These are phyloP conservation scores for Sialia sialis DNA, from an alignment of 2,113 vertebrate species.

Conservation along the genomic window DNA sequence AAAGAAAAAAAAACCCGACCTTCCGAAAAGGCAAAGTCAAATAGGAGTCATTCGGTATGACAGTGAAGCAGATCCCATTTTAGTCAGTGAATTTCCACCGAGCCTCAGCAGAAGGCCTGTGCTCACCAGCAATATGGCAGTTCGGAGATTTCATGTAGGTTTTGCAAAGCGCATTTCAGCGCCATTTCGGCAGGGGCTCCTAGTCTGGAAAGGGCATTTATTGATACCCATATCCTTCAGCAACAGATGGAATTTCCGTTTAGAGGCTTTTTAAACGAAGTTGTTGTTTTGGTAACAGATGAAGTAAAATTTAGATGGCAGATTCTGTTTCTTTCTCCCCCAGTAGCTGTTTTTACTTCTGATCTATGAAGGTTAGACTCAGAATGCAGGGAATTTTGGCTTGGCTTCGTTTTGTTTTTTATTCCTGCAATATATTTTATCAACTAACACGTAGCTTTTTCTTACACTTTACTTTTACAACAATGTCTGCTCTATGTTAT, in stretches of 20 bases:
- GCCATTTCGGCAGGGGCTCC: background rate
- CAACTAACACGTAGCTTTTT: background rate
- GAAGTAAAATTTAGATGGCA: background rate
- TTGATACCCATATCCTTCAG: background rate
- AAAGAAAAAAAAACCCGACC: background rate
- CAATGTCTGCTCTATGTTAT: background rate
- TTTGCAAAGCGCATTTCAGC: background rate
- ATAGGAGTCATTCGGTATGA: background rate
- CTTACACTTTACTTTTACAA: background rate
- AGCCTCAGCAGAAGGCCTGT: background rate
- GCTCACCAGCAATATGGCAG: background rate
- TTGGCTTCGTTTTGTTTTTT: no score
- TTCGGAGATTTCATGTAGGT: background rate
- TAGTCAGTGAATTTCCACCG: conserved; percentile 41
- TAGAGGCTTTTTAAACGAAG: background rate
- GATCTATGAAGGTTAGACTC: background rate
- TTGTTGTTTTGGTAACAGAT: background rate
- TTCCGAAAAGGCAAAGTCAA: conserved; percentile 38
- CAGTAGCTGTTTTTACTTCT: background rate
- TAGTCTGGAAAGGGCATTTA: background rate
- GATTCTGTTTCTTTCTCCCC: background rate
- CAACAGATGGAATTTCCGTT: background rate
- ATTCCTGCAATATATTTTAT: background rate
- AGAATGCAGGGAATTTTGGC: background rate
- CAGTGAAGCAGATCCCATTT: background rate